Percentiles rank a stretch among this genome's conserved stretches.
These are phyloP conservation scores for Blomia tropicalis DNA, from an alignment of 2,888 invertebrate species.

Conservation along the genomic window DNA sequence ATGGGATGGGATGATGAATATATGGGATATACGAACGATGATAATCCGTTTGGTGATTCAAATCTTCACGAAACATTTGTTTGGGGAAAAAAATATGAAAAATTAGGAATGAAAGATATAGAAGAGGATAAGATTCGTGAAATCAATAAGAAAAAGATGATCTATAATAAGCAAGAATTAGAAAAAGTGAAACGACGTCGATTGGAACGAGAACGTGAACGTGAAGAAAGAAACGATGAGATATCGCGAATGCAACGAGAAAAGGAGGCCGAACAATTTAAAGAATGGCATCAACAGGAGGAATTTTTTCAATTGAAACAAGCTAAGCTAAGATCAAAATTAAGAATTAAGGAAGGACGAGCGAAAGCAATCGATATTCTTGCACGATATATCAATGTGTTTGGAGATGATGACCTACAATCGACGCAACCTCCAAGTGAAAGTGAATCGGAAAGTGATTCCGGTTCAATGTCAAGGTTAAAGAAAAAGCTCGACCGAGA, in stretches of 20 bases:
- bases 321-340: conserved; percentile 76
- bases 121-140: conserved; percentile 62
- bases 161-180: conserved; percentile 68
- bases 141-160: conserved; percentile 64
- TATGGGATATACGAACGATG: conserved; percentile 87
- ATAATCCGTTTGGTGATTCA: conserved; percentile 96
- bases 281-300: conserved; percentile 89
- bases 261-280: conserved; percentile 73
- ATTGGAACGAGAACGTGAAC: conserved; percentile 43
- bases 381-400: conserved; percentile 79
- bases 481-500: conserved; percentile 19
- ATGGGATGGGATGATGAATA: conserved; percentile 98
- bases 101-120: conserved; percentile 67
- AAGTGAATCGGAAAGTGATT: not conserved
- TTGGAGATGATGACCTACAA: conserved; percentile 7
- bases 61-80: conserved; percentile 85
- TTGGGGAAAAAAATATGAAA: conserved; percentile 88
- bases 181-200: conserved; percentile 86
- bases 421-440: not conserved
- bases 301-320: conserved; percentile 95
- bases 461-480: not conserved
- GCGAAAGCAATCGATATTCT: conserved; percentile 95
- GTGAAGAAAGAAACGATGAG: conserved; percentile 46
- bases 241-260: conserved; percentile 66
- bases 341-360: conserved; percentile 85